Evolutionary conservation across 2,113 vertebrate genomes (phyloP).

Genomic region (Megaleporinus macrocephalus): DNA sequence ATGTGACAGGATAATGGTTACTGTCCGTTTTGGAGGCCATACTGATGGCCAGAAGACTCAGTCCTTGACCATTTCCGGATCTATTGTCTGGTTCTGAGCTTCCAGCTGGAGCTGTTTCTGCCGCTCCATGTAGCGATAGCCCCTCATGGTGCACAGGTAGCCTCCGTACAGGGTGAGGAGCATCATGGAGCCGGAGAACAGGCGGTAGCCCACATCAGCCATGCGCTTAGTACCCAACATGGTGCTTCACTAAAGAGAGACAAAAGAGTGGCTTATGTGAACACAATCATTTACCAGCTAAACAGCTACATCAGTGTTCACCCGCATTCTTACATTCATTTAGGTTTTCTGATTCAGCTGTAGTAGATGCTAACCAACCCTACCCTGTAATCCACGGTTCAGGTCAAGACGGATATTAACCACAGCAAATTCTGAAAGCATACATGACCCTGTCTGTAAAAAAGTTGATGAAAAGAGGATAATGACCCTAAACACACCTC

Average conservation of each 20-base stretch:
- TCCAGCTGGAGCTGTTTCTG: conserved; percentile 70
- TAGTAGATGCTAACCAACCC: no score
- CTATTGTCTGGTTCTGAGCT: conserved; percentile 71
- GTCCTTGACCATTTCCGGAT: conserved; percentile 69
- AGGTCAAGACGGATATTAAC: no score
- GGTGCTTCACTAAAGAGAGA: not conserved
- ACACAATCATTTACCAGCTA: no score
- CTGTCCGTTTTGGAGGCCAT: not conserved
- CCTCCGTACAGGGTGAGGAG: conserved; percentile 88
- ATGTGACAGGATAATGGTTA: not conserved
- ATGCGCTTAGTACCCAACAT: conserved; percentile 89
- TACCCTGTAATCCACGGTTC: no score
- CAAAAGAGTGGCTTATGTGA: not conserved
- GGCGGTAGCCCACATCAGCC: conserved; percentile 88
- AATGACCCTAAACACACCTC: no score
- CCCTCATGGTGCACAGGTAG: conserved; percentile 82
- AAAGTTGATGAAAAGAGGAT: no score
- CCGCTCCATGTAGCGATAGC: conserved; percentile 73
- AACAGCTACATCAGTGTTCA: no score
- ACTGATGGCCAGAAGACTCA: conserved; percentile 35
- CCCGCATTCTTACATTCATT: no score
- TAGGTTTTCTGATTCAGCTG: no score
- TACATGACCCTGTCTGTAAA: no score
- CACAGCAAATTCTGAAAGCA: no score
- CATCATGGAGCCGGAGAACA: conserved; percentile 91